Base-by-base conservation (phyloP, 2,888 invertebrate species). In the Leptopilina drosophilae region DNA sequence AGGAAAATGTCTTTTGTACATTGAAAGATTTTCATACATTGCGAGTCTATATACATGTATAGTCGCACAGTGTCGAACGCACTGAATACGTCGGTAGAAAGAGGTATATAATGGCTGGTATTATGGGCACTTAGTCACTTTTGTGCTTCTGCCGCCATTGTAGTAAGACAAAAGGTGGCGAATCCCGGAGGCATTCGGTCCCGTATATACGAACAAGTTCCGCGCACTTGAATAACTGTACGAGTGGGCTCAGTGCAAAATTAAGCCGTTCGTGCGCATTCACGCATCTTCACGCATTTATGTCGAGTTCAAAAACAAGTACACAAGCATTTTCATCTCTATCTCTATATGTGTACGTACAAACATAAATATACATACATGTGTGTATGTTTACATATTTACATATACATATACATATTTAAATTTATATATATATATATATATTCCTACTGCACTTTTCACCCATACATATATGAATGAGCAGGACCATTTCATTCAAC, bases 121-220 rank as follows among this genome's bases (percentile, higher is more conserved):
- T 90, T 88, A 89, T 87, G 87, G 87, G 88, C 89, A 90, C 89
- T 90, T 90, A 89, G 90, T 90, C 89, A 90, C 90, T 90, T 90
- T 90, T 90, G 90, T 90, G 85, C 87, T 84, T 83, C 83, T 84
- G 84, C 82, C 85, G 84, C 86, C 85, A 90, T 90, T 90, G 90
- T 90, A 83, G 86, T 84, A 84, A 89, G 87, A 90, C 90, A 90
- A 90, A 89, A 89, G 90, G 88, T 87, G 87, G 88, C 84, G 87
- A 87, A 87, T 89, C 87, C 89, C 88, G 85, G 83, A 84, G 85
- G 88, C 89, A 88, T 87, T 88, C 88, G 84, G 87, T 88, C 89
- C 89, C 87, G 84, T 82, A 84, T 82, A 84, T 84, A 85, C 84
- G 75, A 82, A 81, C 78, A 64, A 78, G 78, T 81, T 83, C 80